These are phyloP conservation scores for Macaca mulatta DNA, from an alignment of 2,113 vertebrate genomes.

Conservation along the genomic window DNA sequence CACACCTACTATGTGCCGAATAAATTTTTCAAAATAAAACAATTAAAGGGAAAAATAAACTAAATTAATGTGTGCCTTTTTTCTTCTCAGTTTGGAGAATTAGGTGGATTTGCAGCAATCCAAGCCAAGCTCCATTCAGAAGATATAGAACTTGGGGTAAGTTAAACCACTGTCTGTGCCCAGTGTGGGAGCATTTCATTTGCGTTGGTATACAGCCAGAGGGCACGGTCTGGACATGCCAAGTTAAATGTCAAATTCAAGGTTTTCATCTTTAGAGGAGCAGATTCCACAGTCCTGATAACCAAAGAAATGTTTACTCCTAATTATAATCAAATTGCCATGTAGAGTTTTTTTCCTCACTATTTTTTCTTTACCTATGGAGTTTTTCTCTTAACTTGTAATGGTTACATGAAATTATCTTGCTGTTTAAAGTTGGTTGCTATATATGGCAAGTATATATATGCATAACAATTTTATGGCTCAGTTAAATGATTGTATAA, in stretches of 20 bases:
- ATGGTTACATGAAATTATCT: slow-evolving; percentile 29
- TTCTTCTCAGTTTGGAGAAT: slow-evolving; percentile 93
- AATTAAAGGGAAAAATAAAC: too few relatives aligned
- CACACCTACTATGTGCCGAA: too few relatives aligned
- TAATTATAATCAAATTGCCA: slow-evolving; percentile 9
- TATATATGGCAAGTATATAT: neutral
- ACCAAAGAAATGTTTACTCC: neutral
- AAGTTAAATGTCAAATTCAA: neutral
- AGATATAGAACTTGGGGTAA: slow-evolving; percentile 97
- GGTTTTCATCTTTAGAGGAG: neutral
- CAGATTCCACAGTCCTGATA: neutral
- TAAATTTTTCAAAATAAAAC: too few relatives aligned
- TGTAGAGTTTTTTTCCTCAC: neutral
- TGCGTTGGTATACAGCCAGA: neutral
- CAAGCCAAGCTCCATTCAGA: slow-evolving; percentile 95
- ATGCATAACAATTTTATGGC: neutral
- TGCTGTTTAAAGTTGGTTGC: neutral
- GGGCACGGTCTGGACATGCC: neutral
- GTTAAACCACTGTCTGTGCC: slow-evolving; percentile 48
- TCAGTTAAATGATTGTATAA: neutral
- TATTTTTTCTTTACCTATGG: neutral
- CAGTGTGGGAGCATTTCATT: neutral
- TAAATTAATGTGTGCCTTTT: slow-evolving; percentile 17
- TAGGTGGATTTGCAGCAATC: slow-evolving; percentile 97
- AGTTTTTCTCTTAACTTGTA: neutral